Percentiles rank a stretch among this genome's conserved stretches.
These are phyloP conservation scores for Psilopsiagon aymara DNA, from an alignment of 2,113 vertebrate species.

Conservation along the genomic window DNA sequence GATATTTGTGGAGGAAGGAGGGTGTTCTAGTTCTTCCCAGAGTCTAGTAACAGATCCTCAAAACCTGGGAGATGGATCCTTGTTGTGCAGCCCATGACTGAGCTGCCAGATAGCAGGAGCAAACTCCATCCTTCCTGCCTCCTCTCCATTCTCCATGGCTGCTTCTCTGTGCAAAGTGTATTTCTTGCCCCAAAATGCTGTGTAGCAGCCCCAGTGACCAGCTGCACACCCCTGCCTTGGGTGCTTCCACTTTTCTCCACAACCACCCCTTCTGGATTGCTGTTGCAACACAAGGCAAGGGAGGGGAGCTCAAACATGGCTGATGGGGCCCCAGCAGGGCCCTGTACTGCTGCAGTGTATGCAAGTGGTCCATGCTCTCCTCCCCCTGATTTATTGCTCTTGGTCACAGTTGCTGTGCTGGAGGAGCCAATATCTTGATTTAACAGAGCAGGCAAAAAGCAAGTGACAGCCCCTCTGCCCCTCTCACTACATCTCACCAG, in stretches of 20 bases:
- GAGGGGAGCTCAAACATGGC: not conserved
- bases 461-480: not conserved
- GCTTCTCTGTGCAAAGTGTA: not conserved
- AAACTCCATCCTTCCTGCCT: not conserved
- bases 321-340: not conserved
- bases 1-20: not conserved
- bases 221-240: not conserved
- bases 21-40: not conserved
- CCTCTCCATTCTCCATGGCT: not conserved
- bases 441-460: conserved; percentile 17
- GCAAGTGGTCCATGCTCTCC: not conserved
- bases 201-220: not conserved
- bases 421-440: conserved; percentile 12
- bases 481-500: not conserved
- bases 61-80: not conserved
- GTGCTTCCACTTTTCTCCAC: not conserved
- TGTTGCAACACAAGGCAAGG: not conserved
- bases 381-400: not conserved
- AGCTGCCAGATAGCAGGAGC: not conserved
- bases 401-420: not conserved
- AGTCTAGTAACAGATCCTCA: not conserved
- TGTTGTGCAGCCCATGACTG: not conserved
- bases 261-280: not conserved
- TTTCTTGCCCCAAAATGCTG: not conserved
- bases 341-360: not conserved